Evolutionary conservation across 2,797 vertebrate species (phyloP).

Genomic region (Melanotaenia parkinsoni): DNA sequence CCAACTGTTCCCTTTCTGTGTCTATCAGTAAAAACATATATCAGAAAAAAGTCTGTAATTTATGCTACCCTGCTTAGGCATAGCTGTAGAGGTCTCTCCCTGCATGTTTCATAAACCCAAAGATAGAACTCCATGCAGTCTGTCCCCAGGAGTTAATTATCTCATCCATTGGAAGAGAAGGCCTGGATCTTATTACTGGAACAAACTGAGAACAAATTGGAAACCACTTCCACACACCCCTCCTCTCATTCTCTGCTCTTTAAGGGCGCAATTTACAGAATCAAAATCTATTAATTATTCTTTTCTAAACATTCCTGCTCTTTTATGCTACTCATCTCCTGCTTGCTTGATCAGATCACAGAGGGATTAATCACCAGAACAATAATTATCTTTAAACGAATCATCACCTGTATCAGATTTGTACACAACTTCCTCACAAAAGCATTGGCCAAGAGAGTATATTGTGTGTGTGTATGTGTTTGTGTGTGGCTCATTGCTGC

Average conservation of each 20-base stretch:
- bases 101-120: slow-evolving; percentile 72
- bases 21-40: slow-evolving; percentile 67
- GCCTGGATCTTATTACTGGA: slow-evolving; percentile 85
- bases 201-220: slow-evolving; percentile 88
- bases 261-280: slow-evolving; percentile 68
- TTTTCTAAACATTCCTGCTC: slow-evolving; percentile 57
- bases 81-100: slow-evolving; percentile 54
- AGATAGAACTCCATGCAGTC: slow-evolving; percentile 62
- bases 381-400: slow-evolving; percentile 78
- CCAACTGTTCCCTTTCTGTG: slow-evolving; percentile 38
- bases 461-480: slow-evolving; percentile 34
- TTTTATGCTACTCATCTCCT: slow-evolving; percentile 57
- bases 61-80: slow-evolving; percentile 58
- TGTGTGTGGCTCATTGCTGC: slow-evolving; percentile 42
- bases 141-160: slow-evolving; percentile 85
- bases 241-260: slow-evolving; percentile 64
- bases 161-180: slow-evolving; percentile 78
- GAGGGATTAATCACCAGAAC: slow-evolving; percentile 75
- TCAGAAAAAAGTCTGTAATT: slow-evolving; percentile 67
- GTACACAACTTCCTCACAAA: slow-evolving; percentile 55
- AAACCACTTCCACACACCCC: slow-evolving; percentile 70
- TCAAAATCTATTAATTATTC: slow-evolving; percentile 77
- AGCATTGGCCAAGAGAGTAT: slow-evolving; percentile 57
- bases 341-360: slow-evolving; percentile 69
- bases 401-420: slow-evolving; percentile 68